Evolutionary conservation across 1,140 invertebrate species (phyloP).

Genomic region (Drosophila lacertosa): DNA sequence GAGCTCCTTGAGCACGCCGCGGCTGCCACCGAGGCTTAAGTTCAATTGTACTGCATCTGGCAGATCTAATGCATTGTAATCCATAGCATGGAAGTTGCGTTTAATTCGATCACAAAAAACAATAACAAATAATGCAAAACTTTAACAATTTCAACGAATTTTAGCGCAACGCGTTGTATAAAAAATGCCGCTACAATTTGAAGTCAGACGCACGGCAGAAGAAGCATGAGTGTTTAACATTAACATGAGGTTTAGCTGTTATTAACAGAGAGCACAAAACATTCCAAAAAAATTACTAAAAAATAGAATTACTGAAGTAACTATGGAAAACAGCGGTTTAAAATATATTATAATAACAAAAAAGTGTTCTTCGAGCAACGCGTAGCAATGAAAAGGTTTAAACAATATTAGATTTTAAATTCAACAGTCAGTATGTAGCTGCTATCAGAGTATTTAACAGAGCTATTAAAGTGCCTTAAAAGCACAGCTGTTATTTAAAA

Average conservation of each 20-base stretch:
- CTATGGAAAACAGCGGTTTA: too few species aligned
- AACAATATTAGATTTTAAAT: neutral
- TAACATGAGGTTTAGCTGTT: constrained; percentile 21
- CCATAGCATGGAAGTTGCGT: constrained; percentile 40
- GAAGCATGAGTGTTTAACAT: constrained; percentile 2
- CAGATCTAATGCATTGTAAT: constrained; percentile 35
- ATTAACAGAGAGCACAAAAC: constrained; percentile 11
- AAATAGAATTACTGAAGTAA: neutral
- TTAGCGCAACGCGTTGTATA: constrained; percentile 2
- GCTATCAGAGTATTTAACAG: neutral
- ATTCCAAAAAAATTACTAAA: neutral
- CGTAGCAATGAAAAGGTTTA: neutral
- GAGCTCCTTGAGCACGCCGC: constrained; percentile 61
- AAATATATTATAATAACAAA: too few species aligned
- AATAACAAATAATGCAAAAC: constrained; percentile 3
- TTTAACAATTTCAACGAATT: constrained; percentile 7
- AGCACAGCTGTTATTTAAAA: constrained; percentile 1
- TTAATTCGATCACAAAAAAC: neutral
- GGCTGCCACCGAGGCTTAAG: constrained; percentile 29
- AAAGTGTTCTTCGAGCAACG: too few species aligned
- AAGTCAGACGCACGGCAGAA: constrained; percentile 41
- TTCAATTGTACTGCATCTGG: constrained; percentile 11
- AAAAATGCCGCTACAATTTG: constrained; percentile 72
- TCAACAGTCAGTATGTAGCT: constrained; percentile 1
- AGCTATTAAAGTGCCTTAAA: neutral